Evolutionary conservation across 2,797 vertebrate species (phyloP).

Genomic region (Apodemus agrarius): DNA sequence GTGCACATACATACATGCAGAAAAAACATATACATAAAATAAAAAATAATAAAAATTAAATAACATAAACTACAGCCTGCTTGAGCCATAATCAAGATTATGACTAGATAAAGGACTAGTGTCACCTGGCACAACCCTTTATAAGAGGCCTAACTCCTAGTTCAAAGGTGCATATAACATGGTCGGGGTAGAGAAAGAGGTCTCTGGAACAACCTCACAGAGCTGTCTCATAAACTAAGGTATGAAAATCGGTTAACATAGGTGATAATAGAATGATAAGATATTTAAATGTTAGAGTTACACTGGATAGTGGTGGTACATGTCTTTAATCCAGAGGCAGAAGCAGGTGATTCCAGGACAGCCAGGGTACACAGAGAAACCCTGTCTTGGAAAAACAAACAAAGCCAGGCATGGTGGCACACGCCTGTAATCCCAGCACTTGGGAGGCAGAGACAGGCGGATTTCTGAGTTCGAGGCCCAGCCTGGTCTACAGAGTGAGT

Average conservation of each 20-base stretch:
- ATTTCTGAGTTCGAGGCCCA: no score
- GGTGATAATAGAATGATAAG: not conserved
- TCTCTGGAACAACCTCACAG: not conserved
- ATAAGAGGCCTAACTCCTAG: not conserved
- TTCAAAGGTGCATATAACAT: not conserved
- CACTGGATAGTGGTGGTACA: not conserved
- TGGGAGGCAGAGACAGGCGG: no score
- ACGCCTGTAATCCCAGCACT: no score
- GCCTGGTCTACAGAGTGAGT: no score
- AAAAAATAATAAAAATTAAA: not conserved
- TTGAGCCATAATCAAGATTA: constrained; percentile 1
- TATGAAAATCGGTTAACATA: not conserved
- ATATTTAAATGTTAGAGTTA: not conserved
- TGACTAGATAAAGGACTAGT: not conserved
- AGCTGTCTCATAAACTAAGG: not conserved
- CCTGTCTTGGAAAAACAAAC: not conserved
- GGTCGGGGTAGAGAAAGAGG: not conserved
- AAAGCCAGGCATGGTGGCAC: no score
- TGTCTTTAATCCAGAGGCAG: not conserved
- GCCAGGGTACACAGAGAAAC: not conserved
- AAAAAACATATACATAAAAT: not conserved
- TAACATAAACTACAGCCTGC: not conserved
- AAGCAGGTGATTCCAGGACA: not conserved
- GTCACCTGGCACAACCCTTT: not conserved
- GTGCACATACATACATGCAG: not conserved